These are phyloP conservation scores for Alfaro cultratus DNA, from an alignment of 2,797 vertebrate species.

Conservation along the genomic window DNA sequence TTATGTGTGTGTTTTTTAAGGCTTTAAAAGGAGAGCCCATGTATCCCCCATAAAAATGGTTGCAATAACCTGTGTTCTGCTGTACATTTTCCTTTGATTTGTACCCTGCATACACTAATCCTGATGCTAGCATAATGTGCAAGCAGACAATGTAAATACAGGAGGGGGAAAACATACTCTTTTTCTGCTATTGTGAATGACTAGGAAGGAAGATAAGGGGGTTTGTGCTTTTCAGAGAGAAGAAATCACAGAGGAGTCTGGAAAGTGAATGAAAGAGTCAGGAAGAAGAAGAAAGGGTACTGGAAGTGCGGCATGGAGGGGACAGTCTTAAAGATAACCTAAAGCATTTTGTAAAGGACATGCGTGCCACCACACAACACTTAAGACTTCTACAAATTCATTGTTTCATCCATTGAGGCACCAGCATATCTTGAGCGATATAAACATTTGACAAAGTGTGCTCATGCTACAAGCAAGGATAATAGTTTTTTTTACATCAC, in stretches of 20 bases:
- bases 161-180: slow-evolving; percentile 41
- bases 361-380: slow-evolving; percentile 79
- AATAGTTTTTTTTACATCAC: slow-evolving; percentile 82
- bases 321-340: slow-evolving; percentile 76
- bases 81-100: slow-evolving; percentile 67
- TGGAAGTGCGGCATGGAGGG: slow-evolving; percentile 76
- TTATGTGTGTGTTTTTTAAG: slow-evolving; percentile 57
- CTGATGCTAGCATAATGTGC: slow-evolving; percentile 31
- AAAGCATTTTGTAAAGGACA: slow-evolving; percentile 83
- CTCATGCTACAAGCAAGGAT: slow-evolving; percentile 81
- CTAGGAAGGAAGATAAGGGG: slow-evolving; percentile 22
- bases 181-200: slow-evolving; percentile 55
- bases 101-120: slow-evolving; percentile 43
- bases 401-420: slow-evolving; percentile 82
- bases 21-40: slow-evolving; percentile 63
- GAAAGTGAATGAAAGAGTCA: slow-evolving; percentile 44
- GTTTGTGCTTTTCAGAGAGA: slow-evolving; percentile 46
- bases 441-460: slow-evolving; percentile 88
- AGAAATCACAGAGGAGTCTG: slow-evolving; percentile 48
- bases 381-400: slow-evolving; percentile 80
- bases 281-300: slow-evolving; percentile 32
- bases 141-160: slow-evolving; percentile 38
- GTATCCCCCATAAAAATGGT: slow-evolving; percentile 60
- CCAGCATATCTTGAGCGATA: slow-evolving; percentile 83
- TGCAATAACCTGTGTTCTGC: slow-evolving; percentile 63